Percentiles rank a stretch among this genome's conserved stretches.
Conservation (phyloP, 2,888 invertebrate genomes). For the Morpho achilles region DNA sequence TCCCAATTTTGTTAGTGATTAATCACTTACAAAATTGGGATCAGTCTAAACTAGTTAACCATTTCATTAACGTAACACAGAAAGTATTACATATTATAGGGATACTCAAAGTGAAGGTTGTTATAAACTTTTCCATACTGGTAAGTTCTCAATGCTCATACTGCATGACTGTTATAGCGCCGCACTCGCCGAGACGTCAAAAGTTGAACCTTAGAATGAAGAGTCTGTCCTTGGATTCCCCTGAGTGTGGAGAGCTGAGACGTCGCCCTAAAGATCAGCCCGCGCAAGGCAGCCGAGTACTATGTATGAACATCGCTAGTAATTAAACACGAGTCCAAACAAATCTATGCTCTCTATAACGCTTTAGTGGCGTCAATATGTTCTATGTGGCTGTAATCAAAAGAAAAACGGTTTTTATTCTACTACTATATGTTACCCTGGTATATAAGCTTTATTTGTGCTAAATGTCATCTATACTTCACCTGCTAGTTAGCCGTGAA, state of each 20-base stretch:
- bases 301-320: slow-evolving; percentile 75
- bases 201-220: slow-evolving; percentile 98
- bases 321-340: slow-evolving; percentile 53
- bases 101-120: slow-evolving; percentile 1
- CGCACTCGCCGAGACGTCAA: slow-evolving; percentile 96
- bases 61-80: slow-evolving; percentile 9
- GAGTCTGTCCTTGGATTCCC: slow-evolving; percentile 97
- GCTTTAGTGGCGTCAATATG: no score
- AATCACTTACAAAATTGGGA: no score
- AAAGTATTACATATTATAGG: background rate
- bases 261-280: slow-evolving; percentile 80
- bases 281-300: slow-evolving; percentile 79
- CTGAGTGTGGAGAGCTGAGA: slow-evolving; percentile 92
- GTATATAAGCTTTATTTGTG: no score
- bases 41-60: slow-evolving; percentile 4
- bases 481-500: no score
- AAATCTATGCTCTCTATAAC: slow-evolving; percentile 35
- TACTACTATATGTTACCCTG: no score
- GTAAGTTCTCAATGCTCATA: slow-evolving; percentile 47
- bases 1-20: no score
- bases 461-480: no score
- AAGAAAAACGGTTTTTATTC: no score
- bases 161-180: slow-evolving; percentile 84
- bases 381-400: no score
- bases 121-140: slow-evolving; percentile 10